Evolutionary conservation across 37 sponge, comb jelly and placozoan species (phyloP).

Genomic region (Tethya wilhelma): DNA sequence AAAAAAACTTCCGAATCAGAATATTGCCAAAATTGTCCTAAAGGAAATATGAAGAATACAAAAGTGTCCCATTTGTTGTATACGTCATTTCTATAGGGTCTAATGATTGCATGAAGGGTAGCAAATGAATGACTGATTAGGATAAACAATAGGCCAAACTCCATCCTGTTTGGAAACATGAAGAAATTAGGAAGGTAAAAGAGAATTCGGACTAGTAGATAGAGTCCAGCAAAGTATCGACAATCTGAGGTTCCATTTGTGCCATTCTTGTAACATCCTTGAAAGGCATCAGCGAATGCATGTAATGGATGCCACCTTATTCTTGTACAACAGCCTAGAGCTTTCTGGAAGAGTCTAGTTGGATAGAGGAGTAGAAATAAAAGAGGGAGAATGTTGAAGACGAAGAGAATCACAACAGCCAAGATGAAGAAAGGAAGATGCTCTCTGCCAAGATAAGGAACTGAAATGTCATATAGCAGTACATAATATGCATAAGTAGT

Average conservation of each 20-base stretch:
- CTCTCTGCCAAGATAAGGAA: background rate
- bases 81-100: no score
- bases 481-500: no score
- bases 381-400: background rate
- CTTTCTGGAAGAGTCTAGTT: constrained; percentile 2
- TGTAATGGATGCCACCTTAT: background rate
- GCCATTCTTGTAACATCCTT: constrained; percentile 36
- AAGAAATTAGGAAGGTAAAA: no score
- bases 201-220: constrained; percentile 3
- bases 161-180: no score
- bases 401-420: background rate
- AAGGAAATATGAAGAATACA: no score
- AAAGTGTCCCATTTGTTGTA: no score
- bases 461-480: background rate
- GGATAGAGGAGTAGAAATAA: constrained; percentile 3
- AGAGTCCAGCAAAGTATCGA: constrained; percentile 28
- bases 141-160: no score
- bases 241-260: constrained; percentile 15
- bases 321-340: background rate
- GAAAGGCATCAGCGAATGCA: background rate
- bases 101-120: no score
- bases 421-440: constrained; percentile 1
- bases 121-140: no score
- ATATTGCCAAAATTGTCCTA: no score
- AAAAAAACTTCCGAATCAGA: no score